phyloP scores from a whole-genome alignment of 2,113 vertebrate genomes.

The Gasterosteus aculeatus region DNA sequence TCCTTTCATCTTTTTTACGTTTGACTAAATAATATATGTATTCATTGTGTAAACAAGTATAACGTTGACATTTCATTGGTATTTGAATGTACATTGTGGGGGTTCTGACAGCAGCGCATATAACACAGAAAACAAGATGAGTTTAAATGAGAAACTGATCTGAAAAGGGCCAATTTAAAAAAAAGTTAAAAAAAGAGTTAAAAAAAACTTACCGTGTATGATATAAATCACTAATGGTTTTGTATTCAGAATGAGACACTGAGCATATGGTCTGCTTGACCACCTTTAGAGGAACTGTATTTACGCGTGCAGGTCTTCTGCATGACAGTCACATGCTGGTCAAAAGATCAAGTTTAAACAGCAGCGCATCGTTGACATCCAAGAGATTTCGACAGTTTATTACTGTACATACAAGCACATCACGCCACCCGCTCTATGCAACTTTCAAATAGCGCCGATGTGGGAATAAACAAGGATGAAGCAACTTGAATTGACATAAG shows the following conservation, averaged over 20 bases:
- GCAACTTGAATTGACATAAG: background rate
- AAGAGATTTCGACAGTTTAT: slow-evolving; percentile 3
- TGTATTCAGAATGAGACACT: background rate
- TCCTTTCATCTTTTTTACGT: background rate
- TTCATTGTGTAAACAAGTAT: background rate
- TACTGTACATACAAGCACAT: slow-evolving; percentile 25
- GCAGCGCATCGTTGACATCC: background rate
- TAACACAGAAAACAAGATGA: background rate
- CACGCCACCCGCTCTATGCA: background rate
- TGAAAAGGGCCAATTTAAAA: background rate
- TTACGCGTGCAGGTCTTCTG: background rate
- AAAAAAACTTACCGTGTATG: background rate
- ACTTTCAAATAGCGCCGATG: slow-evolving; percentile 16
- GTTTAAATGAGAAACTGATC: background rate
- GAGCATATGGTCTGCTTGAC: background rate
- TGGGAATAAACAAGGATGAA: background rate
- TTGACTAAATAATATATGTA: background rate
- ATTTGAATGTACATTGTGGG: background rate
- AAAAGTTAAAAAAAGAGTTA: too few relatives aligned
- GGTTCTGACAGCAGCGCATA: background rate
- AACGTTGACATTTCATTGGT: background rate
- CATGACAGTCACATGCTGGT: slow-evolving; percentile 41
- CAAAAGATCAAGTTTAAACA: slow-evolving; percentile 36
- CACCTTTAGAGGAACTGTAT: background rate
- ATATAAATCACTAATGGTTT: background rate